A percentile compares a stretch with the other conserved stretches of the same genome.
Conservation (phyloP, 2,113 vertebrate genomes). For the Aspiorhynchus laticeps region DNA sequence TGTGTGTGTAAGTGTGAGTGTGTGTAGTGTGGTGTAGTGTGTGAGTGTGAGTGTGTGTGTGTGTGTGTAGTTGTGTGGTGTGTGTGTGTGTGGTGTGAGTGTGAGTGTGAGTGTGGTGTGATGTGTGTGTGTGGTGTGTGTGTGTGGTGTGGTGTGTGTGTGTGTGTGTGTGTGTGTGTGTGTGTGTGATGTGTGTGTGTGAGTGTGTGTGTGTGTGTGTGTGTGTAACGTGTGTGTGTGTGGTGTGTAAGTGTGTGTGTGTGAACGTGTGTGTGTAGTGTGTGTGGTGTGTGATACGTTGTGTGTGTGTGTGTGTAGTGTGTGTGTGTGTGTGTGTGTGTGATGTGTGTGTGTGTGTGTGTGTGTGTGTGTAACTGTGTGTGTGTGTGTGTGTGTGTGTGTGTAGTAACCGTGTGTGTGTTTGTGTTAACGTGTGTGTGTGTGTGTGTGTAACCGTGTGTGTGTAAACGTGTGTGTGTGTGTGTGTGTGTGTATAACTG, state of each 20-base stretch:
- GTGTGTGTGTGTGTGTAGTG: not conserved
- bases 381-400: not conserved
- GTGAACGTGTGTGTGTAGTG: not conserved
- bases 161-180: not conserved
- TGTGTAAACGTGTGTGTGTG: not conserved
- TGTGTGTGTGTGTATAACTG: not conserved
- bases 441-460: not conserved
- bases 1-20: no score
- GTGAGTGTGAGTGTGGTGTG: no score
- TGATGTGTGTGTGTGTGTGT: constrained; percentile 1
- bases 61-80: constrained; percentile 11
- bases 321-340: not conserved
- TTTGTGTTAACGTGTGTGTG: constrained; percentile 1
- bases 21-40: no score
- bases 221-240: not conserved
- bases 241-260: not conserved
- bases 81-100: not conserved
- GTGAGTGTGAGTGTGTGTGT: not conserved
- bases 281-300: no score
- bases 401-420: not conserved
- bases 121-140: not conserved
- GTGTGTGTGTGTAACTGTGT: not conserved
- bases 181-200: no score
- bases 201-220: not conserved
- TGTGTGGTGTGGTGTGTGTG: not conserved